phyloP scores from a whole-genome alignment of 2,888 invertebrate species.

The Dicranocentrus wangi region DNA sequence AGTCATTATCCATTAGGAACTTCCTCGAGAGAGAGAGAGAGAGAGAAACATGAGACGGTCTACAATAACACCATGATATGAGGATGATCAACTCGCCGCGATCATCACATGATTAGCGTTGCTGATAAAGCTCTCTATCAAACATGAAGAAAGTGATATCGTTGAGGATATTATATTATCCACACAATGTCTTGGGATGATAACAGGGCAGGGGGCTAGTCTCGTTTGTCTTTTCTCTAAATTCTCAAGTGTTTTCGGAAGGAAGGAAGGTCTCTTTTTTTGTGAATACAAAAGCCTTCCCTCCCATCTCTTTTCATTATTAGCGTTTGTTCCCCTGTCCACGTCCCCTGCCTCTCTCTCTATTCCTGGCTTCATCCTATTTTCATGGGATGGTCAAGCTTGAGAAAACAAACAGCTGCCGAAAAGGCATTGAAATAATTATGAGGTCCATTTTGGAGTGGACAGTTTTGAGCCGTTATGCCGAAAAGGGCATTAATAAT shows the following conservation, averaged over 20 bases:
- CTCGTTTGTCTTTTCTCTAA: slow-evolving; percentile 14
- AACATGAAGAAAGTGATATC: slow-evolving; percentile 23
- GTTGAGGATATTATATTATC: slow-evolving; percentile 2
- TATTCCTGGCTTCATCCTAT: not conserved
- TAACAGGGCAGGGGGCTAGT: no score
- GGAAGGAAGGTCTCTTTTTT: not conserved
- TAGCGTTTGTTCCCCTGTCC: not conserved
- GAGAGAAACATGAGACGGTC: not conserved
- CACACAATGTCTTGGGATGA: no score
- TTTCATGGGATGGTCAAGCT: slow-evolving; percentile 32
- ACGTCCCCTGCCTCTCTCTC: not conserved
- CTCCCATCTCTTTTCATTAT: not conserved
- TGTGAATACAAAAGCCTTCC: no score
- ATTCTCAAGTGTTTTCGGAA: slow-evolving; percentile 28
- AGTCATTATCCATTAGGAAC: slow-evolving; percentile 39
- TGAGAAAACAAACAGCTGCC: slow-evolving; percentile 50
- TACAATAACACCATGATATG: slow-evolving; percentile 5
- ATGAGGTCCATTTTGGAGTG: slow-evolving; percentile 12
- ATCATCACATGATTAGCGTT: not conserved
- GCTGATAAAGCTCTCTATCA: no score
- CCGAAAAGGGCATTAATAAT: slow-evolving; percentile 43
- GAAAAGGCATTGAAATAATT: slow-evolving; percentile 50
- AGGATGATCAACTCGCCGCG: not conserved
- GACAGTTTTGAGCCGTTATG: slow-evolving; percentile 5
- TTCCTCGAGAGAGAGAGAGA: slow-evolving; percentile 11